phyloP scores from a whole-genome alignment of 1,140 invertebrate species.

The Drosophila sucinea region DNA sequence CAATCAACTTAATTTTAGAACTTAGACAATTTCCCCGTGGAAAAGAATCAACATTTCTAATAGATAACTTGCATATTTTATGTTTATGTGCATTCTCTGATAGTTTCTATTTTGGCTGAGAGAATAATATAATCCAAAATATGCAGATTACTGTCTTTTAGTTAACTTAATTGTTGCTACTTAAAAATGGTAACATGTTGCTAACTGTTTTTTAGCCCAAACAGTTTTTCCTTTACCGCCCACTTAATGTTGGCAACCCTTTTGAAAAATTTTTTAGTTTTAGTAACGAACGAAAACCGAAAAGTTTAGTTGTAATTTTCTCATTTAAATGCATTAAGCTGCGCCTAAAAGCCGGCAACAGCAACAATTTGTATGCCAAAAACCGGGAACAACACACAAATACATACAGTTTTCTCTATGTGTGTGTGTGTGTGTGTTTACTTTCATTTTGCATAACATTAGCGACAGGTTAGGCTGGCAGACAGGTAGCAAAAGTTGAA shows the following conservation, averaged over 20 bases:
- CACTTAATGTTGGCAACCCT: neutral
- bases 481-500: slow-evolving; percentile 35
- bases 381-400: slow-evolving; percentile 28
- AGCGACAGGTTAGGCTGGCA: slow-evolving; percentile 32
- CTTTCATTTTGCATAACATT: slow-evolving; percentile 67
- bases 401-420: neutral
- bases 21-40: too few relatives aligned
- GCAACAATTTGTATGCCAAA: slow-evolving; percentile 61
- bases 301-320: slow-evolving; percentile 60
- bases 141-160: neutral
- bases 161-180: neutral
- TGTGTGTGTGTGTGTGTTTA: slow-evolving; percentile 37
- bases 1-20: too few relatives aligned
- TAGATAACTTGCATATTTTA: neutral
- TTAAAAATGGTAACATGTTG: neutral
- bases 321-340: slow-evolving; percentile 69
- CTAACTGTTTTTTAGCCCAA: neutral
- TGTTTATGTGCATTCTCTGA: neutral
- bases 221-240: too few relatives aligned
- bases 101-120: too few relatives aligned
- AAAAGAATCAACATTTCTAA: too few relatives aligned
- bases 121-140: too few relatives aligned
- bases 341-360: slow-evolving; percentile 52
- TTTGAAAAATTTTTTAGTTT: slow-evolving; percentile 6
- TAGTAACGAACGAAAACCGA: neutral